Evolutionary conservation across 1,140 invertebrate genomes (phyloP).

Genomic region (Drusus annulatus): DNA sequence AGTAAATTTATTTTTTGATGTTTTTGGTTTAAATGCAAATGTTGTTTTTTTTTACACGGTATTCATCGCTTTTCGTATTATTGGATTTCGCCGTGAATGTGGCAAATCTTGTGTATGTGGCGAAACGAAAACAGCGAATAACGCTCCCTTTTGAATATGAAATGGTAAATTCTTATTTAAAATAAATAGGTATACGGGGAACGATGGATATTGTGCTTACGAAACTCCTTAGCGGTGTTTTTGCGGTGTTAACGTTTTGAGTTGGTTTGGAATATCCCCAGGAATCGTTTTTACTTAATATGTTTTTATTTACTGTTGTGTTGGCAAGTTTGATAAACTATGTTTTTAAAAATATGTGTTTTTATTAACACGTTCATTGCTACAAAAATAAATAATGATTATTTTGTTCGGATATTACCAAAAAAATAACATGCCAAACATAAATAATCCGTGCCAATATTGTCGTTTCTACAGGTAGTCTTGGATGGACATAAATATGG

Average conservation of each 20-base stretch:
- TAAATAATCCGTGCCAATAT: slow-evolving; percentile 7
- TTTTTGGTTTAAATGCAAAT: slow-evolving; percentile 41
- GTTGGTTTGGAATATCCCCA: neutral
- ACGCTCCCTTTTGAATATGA: slow-evolving; percentile 27
- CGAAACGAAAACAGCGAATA: slow-evolving; percentile 21
- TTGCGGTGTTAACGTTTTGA: neutral
- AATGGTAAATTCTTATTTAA: slow-evolving; percentile 16
- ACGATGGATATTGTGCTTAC: slow-evolving; percentile 1
- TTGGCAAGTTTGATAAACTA: no score
- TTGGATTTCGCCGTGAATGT: slow-evolving; percentile 29
- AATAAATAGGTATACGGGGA: slow-evolving; percentile 11
- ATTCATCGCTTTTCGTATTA: slow-evolving; percentile 9
- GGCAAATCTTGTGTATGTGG: slow-evolving; percentile 32
- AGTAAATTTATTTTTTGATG: slow-evolving; percentile 31
- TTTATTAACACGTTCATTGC: no score
- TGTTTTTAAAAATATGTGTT: no score
- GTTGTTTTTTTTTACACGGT: neutral
- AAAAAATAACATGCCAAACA: neutral
- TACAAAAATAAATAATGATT: no score
- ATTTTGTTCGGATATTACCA: no score
- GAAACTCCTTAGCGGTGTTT: neutral
- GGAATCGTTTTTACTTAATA: neutral
- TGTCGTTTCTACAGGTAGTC: neutral
- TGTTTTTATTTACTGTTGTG: no score
- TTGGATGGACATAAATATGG: neutral